Conservation (phyloP, 1,140 invertebrate genomes). For the Carcinoscorpius rotundicauda region DNA sequence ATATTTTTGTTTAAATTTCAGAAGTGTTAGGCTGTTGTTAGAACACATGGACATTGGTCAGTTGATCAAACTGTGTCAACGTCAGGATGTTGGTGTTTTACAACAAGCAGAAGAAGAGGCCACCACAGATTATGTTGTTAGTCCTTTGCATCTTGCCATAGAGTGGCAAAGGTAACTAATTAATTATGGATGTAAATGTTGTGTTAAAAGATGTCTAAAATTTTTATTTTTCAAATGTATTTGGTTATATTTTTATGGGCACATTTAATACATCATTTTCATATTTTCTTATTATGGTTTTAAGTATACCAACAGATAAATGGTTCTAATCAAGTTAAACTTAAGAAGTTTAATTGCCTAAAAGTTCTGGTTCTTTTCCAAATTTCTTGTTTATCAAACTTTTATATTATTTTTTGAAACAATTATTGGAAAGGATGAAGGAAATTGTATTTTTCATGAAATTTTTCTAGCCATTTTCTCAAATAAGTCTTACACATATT, state of each 20-base stretch:
- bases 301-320: too few species aligned
- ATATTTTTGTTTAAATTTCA: constrained; percentile 1
- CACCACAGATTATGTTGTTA: not conserved
- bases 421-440: too few species aligned
- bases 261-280: not conserved
- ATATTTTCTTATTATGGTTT: too few species aligned
- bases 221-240: not conserved
- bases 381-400: too few species aligned
- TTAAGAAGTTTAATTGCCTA: too few species aligned
- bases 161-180: constrained; percentile 14
- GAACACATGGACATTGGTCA: constrained; percentile 8
- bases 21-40: constrained; percentile 11
- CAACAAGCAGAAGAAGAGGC: not conserved
- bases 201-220: not conserved
- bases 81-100: not conserved
- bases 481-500: too few species aligned
- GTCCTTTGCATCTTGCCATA: constrained; percentile 15
- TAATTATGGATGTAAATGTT: not conserved
- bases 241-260: not conserved
- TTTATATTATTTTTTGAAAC: too few species aligned
- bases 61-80: constrained; percentile 10
- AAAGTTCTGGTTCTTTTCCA: too few species aligned
- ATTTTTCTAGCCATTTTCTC: too few species aligned
- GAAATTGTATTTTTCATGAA: too few species aligned
- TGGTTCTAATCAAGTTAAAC: too few species aligned